phyloP scores from a whole-genome alignment of 2,113 vertebrate genomes.

The Carlito syrichta region DNA sequence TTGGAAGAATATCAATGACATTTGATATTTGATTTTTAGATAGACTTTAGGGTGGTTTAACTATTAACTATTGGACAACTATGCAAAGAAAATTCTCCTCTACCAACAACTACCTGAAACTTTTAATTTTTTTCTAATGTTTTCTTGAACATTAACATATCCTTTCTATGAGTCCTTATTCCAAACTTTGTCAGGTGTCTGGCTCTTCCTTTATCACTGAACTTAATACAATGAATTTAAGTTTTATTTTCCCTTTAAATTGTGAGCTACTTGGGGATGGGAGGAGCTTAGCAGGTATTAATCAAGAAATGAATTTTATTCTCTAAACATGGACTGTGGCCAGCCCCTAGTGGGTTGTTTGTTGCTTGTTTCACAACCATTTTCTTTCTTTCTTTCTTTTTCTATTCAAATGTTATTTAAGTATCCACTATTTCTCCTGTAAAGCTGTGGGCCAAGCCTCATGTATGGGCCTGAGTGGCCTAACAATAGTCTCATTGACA shows the following conservation, averaged over 20 bases:
- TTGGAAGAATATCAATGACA: not conserved
- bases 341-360: not conserved
- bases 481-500: not conserved
- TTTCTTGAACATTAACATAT: not conserved
- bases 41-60: not conserved
- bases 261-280: not conserved
- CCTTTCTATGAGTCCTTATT: not conserved
- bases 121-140: not conserved
- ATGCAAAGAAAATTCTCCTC: not conserved
- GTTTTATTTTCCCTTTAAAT: not conserved
- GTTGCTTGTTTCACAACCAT: not conserved
- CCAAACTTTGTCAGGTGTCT: not conserved
- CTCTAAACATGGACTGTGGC: not conserved
- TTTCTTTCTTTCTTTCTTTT: constrained; percentile 8
- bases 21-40: not conserved
- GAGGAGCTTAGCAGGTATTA: not conserved
- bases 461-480: not conserved
- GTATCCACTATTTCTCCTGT: not conserved
- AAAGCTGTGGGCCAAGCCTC: not conserved
- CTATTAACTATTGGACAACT: not conserved
- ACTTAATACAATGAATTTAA: not conserved
- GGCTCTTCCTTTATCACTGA: not conserved
- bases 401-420: not conserved
- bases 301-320: not conserved
- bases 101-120: not conserved